Conservation (phyloP, 2,888 invertebrate species). For the Zootermopsis nevadensis region DNA sequence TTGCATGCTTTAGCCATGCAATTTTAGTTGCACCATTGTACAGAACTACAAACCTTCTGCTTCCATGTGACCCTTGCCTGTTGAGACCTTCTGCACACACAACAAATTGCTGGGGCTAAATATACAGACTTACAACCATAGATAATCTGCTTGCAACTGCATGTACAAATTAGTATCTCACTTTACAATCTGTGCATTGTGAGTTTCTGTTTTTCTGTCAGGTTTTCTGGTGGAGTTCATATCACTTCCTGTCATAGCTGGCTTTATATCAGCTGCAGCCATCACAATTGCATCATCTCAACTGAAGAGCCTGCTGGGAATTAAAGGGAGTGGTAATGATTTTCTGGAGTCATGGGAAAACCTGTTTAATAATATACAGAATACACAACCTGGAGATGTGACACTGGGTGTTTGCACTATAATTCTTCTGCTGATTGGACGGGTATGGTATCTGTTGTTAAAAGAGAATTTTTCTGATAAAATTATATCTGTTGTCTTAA, state of each 20-base stretch:
- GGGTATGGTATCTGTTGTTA: conserved; percentile 65
- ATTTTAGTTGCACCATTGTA: no score
- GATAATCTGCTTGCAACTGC: no score
- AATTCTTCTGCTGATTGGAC: conserved; percentile 70
- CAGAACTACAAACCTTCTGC: no score
- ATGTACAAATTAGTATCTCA: no score
- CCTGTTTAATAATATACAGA: conserved; percentile 72
- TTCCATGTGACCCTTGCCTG: no score
- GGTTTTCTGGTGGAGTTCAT: conserved; percentile 88
- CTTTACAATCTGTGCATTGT: no score
- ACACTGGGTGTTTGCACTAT: conserved; percentile 75
- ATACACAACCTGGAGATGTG: conserved; percentile 74
- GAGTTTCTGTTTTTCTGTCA: conserved; percentile 56
- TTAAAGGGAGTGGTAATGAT: conserved; percentile 72
- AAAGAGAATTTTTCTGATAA: no score
- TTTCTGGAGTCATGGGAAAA: conserved; percentile 73
- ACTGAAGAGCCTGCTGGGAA: conserved; percentile 78
- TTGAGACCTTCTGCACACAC: no score
- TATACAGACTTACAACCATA: no score
- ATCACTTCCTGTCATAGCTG: conserved; percentile 85
- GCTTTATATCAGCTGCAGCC: conserved; percentile 88
- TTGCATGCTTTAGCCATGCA: no score
- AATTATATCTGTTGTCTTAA: no score
- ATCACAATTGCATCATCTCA: conserved; percentile 86
- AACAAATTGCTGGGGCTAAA: no score